Base-by-base conservation (phyloP, 2,797 vertebrate species). In the Epinephelus awoara region DNA sequence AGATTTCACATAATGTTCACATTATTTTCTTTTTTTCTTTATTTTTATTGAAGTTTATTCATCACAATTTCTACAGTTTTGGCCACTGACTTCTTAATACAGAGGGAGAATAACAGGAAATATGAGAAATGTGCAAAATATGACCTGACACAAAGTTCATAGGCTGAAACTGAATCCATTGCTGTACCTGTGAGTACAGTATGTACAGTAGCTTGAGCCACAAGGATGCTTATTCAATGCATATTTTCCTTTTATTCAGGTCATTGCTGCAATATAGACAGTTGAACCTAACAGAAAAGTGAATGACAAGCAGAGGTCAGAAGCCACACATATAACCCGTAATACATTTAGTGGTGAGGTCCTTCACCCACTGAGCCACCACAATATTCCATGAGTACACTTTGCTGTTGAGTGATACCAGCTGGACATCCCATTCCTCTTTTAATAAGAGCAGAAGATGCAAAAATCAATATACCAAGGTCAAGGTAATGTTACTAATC, bases 381-480 rank as follows among this genome's bases (percentile, higher is more conserved):
- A 27, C 67, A 59, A 59, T 66, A 58, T 81, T 72, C 64, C 64
- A 51, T 69, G 55, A 63, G 54, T 74, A 27, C 67, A 71, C 63
- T 67, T 78, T 70, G 34, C 66, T 65, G 49, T 66, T 67, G 75
- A 75, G 67, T 82, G 69, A 86, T 68, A 70, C 70, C 47, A 77
- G 21, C 77, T 83, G 75, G 79, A 85, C 76, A 80, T 67, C 80
- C 77, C 85, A 88, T 84, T 89, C 54, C 70, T 87, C 81, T 89
- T 83, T 88, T 74, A 90, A 88, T 88, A 79, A 88, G 75, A 79
- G 57, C 4, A 82, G 75, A 85, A 83, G 76, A 85, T 82, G 58
- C 65, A 79, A 62, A 88, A 89, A 91, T 94, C 93, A 84, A 93
- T 94, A 90, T 29, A 75, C 78, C 90, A 94, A 94, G 91, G 93